Evolutionary conservation across 2,113 vertebrate species (phyloP), one percentile per base, ranked within the genome.

Genomic region (Phalacrocorax brasilianus): DNA sequence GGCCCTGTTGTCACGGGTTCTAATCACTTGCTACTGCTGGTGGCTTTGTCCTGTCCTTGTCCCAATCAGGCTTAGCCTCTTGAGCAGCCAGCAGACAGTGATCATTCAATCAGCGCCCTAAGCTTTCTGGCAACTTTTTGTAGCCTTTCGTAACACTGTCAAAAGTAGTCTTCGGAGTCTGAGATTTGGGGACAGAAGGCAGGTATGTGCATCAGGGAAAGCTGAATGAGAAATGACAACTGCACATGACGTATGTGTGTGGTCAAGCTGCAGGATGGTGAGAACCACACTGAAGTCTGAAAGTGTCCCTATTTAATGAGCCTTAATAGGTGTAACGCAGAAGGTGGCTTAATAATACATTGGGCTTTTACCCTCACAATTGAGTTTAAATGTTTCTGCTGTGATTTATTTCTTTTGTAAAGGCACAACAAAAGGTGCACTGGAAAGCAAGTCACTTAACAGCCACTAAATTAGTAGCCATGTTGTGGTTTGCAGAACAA

Each of bases 1-100:
- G 30, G 4, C 5, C 15, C 5, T 50, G 18, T 33, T 1, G 0
- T 44, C 49, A 26, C 10, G 8, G 8, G 0, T 1, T 73, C 27
- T 68, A n/a, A 17, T 40, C 2, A 0, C 8, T 55, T 68, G 8
- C 9, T 50, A 10, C 13, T 83, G 45, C 24, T 65, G 4, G 14
- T 72, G 66, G 15, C 8, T 1, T 11, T 81, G 22, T 68, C 10
- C 6, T 65, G 11, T 70, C 21, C 20, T 63, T 77, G n/a, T 47
- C 11, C 21, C 14, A 11, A 18, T 42, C 17, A 82, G 30, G 19
- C 12, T 66, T 45, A 66, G 14, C 9, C 11, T 82, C 24, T n/a
- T 14, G 26, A 73, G 13, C 20, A 66, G 5, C 9, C 9, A 26
- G 8, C 0, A 3, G 18, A 12, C n/a, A 38, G 17, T 14, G 11